These are phyloP conservation scores for Tipula confusa DNA, from an alignment of 2,888 invertebrate species.

Conservation along the genomic window DNA sequence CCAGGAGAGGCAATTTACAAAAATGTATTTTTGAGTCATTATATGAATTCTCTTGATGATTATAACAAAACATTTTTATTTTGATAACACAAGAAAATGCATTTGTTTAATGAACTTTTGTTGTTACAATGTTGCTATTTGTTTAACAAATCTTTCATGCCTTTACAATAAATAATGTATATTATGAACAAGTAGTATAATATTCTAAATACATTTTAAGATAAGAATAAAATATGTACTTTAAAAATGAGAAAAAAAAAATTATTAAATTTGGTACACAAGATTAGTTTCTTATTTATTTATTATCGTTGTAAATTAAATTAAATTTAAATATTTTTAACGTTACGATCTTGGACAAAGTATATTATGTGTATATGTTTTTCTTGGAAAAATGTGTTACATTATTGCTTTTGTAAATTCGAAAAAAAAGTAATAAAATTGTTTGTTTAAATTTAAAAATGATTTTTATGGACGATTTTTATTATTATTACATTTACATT, in stretches of 20 bases:
- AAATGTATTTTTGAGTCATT: not conserved
- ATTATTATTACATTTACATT: not conserved
- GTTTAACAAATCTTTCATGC: not conserved
- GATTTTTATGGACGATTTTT: not conserved
- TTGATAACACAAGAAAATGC: slow-evolving; percentile 15
- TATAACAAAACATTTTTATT: not conserved
- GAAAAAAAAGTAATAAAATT: not conserved
- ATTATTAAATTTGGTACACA: not conserved
- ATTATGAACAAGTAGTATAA: no score
- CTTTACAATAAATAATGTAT: not conserved
- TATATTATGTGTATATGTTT: not conserved
- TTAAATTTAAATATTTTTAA: not conserved
- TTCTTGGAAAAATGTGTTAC: not conserved
- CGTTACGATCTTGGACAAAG: not conserved
- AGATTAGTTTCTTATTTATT: slow-evolving; percentile 3
- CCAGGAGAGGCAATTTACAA: not conserved
- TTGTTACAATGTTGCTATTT: not conserved
- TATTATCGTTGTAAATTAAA: not conserved
- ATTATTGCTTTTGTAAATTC: not conserved
- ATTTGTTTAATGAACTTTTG: not conserved
- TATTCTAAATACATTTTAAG: not conserved
- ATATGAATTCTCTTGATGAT: not conserved
- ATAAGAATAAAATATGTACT: not conserved
- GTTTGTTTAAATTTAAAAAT: not conserved
- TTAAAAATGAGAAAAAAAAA: not conserved